Evolutionary conservation across 2,113 vertebrate genomes (phyloP).

Genomic region (Trachemys scripta): DNA sequence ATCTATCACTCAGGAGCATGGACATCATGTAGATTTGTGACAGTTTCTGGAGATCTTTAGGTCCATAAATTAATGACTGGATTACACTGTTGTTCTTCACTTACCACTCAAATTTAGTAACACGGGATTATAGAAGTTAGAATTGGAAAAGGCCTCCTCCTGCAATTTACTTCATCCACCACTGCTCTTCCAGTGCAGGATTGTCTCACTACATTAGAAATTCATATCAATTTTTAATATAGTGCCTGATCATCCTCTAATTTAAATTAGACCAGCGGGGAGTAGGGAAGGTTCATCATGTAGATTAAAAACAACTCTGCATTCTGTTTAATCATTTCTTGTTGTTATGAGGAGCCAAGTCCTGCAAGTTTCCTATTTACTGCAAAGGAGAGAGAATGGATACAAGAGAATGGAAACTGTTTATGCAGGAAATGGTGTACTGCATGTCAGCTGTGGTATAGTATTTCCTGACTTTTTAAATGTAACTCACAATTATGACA

Average conservation of each 20-base stretch:
- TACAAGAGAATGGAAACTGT: background rate
- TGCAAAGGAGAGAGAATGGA: conserved; percentile 15
- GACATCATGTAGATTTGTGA: background rate
- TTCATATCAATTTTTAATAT: background rate
- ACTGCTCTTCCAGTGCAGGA: background rate
- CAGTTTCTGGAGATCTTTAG: background rate
- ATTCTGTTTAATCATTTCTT: background rate
- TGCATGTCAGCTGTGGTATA: background rate
- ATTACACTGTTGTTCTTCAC: background rate
- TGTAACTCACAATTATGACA: conserved; percentile 35
- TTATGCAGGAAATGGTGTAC: background rate
- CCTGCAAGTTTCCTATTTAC: background rate
- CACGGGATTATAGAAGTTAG: background rate
- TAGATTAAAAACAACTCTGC: background rate
- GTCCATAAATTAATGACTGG: background rate
- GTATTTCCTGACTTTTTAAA: background rate
- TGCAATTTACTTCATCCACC: background rate
- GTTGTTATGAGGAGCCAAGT: background rate
- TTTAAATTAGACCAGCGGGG: background rate
- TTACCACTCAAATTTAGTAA: background rate
- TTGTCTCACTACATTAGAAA: conserved; percentile 3
- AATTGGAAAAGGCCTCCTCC: background rate
- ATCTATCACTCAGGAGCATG: background rate
- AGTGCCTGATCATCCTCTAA: background rate
- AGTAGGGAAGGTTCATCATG: background rate